A percentile compares a stretch with the other conserved stretches of the same genome.
These are phyloP conservation scores for Euphonia xanthogaster DNA, from an alignment of 2,797 vertebrate genomes.

Conservation along the genomic window DNA sequence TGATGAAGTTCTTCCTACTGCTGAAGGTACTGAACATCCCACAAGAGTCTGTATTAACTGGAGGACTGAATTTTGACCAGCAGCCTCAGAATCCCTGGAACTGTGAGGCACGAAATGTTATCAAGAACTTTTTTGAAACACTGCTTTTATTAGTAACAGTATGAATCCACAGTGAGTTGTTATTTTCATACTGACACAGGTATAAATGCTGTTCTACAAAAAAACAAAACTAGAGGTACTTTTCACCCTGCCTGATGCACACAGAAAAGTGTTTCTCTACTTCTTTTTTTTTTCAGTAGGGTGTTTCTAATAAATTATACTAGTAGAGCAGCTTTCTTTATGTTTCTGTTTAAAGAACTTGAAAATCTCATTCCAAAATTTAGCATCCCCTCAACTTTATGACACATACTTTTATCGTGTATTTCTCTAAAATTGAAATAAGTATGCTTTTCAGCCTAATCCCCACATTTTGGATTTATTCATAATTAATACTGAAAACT, in stretches of 20 bases:
- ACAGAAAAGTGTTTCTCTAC: not conserved
- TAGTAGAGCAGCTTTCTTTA: not conserved
- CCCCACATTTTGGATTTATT: not conserved
- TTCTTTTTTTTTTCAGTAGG: not conserved
- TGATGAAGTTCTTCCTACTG: not conserved
- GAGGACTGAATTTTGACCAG: not conserved
- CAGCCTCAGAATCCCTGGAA: not conserved
- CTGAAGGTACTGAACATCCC: not conserved
- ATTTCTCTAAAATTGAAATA: not conserved
- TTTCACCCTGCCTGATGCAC: not conserved
- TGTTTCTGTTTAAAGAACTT: not conserved
- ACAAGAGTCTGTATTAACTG: not conserved
- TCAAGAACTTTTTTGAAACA: not conserved
- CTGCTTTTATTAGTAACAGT: not conserved
- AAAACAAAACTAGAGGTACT: not conserved
- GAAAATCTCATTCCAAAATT: not conserved
- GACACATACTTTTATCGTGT: not conserved
- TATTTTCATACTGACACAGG: not conserved
- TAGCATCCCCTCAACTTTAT: not conserved
- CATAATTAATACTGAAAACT: not conserved
- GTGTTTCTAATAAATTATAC: rapidly evolving
- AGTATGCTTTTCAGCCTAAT: not conserved
- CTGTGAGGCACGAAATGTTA: not conserved
- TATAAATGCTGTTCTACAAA: not conserved
- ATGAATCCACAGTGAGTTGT: not conserved